Percentiles rank a stretch among this genome's conserved stretches.
phyloP scores from a whole-genome alignment of 2,797 vertebrate species.

The Pagetopsis macropterus region DNA sequence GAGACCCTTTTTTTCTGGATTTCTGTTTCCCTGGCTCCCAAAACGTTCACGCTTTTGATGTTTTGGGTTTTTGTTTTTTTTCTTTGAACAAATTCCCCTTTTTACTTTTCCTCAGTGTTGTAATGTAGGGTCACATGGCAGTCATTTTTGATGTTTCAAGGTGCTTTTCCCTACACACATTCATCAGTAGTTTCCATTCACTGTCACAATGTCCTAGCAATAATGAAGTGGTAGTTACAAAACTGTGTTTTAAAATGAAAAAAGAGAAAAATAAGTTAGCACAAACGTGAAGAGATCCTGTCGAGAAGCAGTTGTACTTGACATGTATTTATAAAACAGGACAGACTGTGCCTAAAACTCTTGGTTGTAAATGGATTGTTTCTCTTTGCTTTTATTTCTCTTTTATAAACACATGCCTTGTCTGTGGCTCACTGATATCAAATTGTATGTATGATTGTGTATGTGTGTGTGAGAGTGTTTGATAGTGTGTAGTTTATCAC shows the following conservation, averaged over 20 bases:
- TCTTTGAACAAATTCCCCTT: conserved; percentile 51
- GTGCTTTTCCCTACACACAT: conserved; percentile 85
- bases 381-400: conserved; percentile 74
- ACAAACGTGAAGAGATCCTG: conserved; percentile 85
- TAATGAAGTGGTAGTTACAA: conserved; percentile 88
- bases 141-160: conserved; percentile 89
- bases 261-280: conserved; percentile 75
- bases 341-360: conserved; percentile 92
- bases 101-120: conserved; percentile 74
- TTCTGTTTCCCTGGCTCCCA: conserved; percentile 57
- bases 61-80: conserved; percentile 42
- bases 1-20: conserved; percentile 75
- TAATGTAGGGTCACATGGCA: conserved; percentile 83
- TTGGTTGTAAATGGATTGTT: conserved; percentile 84
- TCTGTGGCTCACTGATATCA: conserved; percentile 87
- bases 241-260: conserved; percentile 76
- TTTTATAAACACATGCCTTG: conserved; percentile 89
- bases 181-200: conserved; percentile 90
- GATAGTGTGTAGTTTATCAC: conserved; percentile 66
- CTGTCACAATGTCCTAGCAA: conserved; percentile 95
- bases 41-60: conserved; percentile 53
- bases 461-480: conserved; percentile 38
- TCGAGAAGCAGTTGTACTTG: conserved; percentile 85
- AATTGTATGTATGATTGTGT: conserved; percentile 54
- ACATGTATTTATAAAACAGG: conserved; percentile 90